phyloP scores from a whole-genome alignment of 2,888 invertebrate genomes.

The Seira sanloemensis region DNA sequence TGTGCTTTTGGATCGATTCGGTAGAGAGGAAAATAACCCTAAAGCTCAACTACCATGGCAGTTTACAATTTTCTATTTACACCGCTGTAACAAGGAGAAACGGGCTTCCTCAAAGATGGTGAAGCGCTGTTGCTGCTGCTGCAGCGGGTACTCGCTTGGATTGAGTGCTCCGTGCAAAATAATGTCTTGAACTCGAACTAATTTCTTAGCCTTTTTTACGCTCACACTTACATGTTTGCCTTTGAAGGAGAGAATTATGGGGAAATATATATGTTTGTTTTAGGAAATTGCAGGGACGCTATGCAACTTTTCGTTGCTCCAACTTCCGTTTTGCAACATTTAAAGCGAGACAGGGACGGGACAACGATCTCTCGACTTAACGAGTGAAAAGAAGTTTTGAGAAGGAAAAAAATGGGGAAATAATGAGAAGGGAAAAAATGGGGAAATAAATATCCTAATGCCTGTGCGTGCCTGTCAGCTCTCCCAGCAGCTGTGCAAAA shows the following conservation, averaged over 20 bases:
- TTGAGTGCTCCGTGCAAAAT: too few relatives aligned
- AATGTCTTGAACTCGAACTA: too few relatives aligned
- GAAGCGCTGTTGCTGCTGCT: too few relatives aligned
- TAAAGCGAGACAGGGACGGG: constrained; percentile 12
- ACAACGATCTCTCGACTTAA: constrained; percentile 25
- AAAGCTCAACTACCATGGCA: constrained; percentile 14
- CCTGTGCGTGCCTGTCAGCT: constrained; percentile 66
- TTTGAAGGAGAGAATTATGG: constrained; percentile 43
- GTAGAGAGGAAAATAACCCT: constrained; percentile 19
- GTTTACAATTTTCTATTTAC: constrained; percentile 20
- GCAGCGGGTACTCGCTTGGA: too few relatives aligned
- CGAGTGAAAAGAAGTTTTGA: constrained; percentile 44
- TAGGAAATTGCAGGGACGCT: constrained; percentile 5
- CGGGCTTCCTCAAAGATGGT: background rate
- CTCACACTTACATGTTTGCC: constrained; percentile 55
- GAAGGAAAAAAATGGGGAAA: too few relatives aligned
- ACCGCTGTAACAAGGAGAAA: background rate
- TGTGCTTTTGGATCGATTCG: constrained; percentile 11
- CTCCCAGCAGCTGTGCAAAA: constrained; percentile 64
- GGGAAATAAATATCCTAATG: constrained; percentile 63
- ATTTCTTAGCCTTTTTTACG: too few relatives aligned
- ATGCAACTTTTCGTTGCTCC: constrained; percentile 25
- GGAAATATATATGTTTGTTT: constrained; percentile 55
- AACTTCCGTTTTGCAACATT: background rate
- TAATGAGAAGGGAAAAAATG: too few relatives aligned